Conservation (phyloP, 2,797 vertebrate species). For the Hypotaenidia philippensis region DNA sequence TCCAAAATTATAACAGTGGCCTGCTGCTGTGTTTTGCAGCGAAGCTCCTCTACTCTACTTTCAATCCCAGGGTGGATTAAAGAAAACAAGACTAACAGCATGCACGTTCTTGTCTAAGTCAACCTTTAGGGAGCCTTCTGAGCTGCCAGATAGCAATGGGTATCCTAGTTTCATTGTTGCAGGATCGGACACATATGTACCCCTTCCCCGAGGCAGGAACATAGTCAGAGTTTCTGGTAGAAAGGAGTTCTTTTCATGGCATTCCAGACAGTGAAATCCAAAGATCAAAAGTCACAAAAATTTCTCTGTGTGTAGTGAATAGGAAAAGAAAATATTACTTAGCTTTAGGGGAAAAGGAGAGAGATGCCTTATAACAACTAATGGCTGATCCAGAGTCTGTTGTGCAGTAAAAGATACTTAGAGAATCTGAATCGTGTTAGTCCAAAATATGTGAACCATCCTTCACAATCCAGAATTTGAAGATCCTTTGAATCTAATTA, state of each 20-base stretch:
- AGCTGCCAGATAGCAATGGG: rapidly evolving
- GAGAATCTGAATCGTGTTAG: not conserved
- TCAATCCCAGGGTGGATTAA: not conserved
- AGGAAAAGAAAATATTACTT: not conserved
- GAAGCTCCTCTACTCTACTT: not conserved
- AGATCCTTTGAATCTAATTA: not conserved
- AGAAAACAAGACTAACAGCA: not conserved
- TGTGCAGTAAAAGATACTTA: not conserved
- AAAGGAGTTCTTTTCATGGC: not conserved
- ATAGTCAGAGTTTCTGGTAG: not conserved
- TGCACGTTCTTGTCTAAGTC: not conserved
- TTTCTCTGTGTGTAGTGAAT: not conserved
- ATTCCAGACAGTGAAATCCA: not conserved
- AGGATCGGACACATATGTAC: not conserved
- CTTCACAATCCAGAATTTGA: not conserved
- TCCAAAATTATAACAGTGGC: not conserved
- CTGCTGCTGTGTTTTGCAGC: not conserved
- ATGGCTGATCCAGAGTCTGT: not conserved
- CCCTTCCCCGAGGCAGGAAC: not conserved
- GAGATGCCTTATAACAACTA: not conserved
- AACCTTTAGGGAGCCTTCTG: not conserved
- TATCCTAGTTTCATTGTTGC: not conserved
- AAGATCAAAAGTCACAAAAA: not conserved
- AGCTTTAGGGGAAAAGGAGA: not conserved
- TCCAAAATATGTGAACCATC: not conserved